phyloP scores from a whole-genome alignment of 2,888 invertebrate genomes.

The Acleris literana region DNA sequence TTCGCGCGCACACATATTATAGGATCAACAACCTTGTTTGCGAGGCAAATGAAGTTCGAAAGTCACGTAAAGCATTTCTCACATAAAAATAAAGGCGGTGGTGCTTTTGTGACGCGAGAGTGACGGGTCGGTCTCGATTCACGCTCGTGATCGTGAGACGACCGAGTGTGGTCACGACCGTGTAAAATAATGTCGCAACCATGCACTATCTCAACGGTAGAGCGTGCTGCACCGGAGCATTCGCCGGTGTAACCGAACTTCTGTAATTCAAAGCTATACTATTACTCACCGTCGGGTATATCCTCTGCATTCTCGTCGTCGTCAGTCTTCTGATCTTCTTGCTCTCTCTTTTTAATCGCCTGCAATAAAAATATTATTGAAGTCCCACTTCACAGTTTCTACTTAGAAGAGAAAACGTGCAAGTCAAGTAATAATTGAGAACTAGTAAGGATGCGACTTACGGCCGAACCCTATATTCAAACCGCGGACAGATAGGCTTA shows the following conservation, averaged over 20 bases:
- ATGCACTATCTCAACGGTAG: conserved; percentile 55
- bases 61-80: conserved; percentile 59
- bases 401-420: conserved; percentile 44
- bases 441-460: conserved; percentile 48
- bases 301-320: conserved; percentile 70
- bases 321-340: conserved; percentile 73
- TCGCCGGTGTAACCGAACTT: conserved; percentile 11
- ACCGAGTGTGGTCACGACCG: conserved; percentile 72
- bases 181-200: conserved; percentile 70
- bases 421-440: conserved; percentile 48
- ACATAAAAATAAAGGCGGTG: conserved; percentile 61
- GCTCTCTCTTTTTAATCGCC: conserved; percentile 79
- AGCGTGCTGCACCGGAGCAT: conserved; percentile 48
- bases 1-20: conserved; percentile 9
- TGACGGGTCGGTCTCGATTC: conserved; percentile 58
- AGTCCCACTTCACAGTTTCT: conserved; percentile 30
- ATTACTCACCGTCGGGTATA: conserved; percentile 71
- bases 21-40: conserved; percentile 39
- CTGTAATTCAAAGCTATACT: conserved; percentile 20
- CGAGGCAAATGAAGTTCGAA: conserved; percentile 48
- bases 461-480: too few species aligned
- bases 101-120: conserved; percentile 60
- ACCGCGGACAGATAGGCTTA: too few species aligned
- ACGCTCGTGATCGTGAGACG: conserved; percentile 62
- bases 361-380: conserved; percentile 59